phyloP scores from a whole-genome alignment of 2,113 vertebrate species.

The Potamarius usumacintae region DNA sequence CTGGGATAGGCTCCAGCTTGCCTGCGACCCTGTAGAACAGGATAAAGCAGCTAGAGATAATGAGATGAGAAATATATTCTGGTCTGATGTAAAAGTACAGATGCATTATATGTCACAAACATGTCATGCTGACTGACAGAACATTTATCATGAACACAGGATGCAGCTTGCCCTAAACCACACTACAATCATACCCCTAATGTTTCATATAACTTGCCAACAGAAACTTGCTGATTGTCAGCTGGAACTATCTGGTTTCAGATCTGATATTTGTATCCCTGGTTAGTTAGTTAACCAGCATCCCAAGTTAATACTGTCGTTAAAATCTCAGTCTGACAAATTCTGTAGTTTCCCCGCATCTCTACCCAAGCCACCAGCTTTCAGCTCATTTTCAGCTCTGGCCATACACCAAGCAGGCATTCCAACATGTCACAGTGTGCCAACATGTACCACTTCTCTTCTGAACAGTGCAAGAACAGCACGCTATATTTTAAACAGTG shows the following conservation, averaged over 20 bases:
- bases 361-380: slow-evolving; percentile 54
- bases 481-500: slow-evolving; percentile 8
- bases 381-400: slow-evolving; percentile 55
- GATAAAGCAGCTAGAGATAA: too few species aligned
- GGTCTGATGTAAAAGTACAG: too few species aligned
- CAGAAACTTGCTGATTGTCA: not conserved
- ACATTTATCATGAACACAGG: not conserved
- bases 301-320: not conserved
- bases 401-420: slow-evolving; percentile 35
- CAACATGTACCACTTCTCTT: slow-evolving; percentile 19
- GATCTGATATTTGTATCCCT: not conserved
- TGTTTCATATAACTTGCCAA: not conserved
- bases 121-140: not conserved
- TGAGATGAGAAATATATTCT: not conserved
- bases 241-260: not conserved
- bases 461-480: not conserved
- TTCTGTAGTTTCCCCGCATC: slow-evolving; percentile 22
- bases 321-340: not conserved
- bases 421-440: slow-evolving; percentile 1
- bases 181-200: not conserved
- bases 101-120: not conserved
- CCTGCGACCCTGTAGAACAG: too few species aligned
- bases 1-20: too few species aligned
- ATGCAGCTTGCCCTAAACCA: not conserved
- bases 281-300: not conserved